Percentiles rank a stretch among this genome's conserved stretches.
phyloP scores from a whole-genome alignment of 1,140 invertebrate species.

The Drosophila azteca region DNA sequence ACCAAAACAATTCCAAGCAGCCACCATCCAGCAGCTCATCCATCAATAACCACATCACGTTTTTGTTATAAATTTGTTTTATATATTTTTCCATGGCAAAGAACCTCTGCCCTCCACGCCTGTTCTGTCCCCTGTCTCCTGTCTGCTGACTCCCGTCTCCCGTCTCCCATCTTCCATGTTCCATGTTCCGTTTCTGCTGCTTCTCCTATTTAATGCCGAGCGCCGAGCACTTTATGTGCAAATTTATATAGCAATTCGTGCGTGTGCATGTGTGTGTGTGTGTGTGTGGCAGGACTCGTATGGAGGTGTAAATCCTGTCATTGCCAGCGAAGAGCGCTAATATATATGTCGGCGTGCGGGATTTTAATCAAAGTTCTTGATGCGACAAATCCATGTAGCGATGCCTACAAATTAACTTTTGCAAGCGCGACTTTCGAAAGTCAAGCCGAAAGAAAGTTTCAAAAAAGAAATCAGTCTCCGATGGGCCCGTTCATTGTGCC shows the following conservation, averaged over 20 bases:
- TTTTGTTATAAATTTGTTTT: conserved; percentile 80
- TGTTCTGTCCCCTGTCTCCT: neutral
- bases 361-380: conserved; percentile 53
- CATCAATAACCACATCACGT: conserved; percentile 79
- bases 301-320: conserved; percentile 47
- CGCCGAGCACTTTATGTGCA: conserved; percentile 55
- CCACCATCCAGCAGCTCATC: conserved; percentile 43
- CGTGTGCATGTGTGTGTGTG: conserved; percentile 18
- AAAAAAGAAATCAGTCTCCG: conserved; percentile 54
- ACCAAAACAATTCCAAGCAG: conserved; percentile 46
- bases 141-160: neutral
- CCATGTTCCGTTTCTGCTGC: conserved; percentile 10
- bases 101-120: conserved; percentile 1
- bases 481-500: conserved; percentile 39
- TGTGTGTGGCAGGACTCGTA: neutral
- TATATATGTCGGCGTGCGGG: conserved; percentile 15
- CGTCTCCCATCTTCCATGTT: too few species aligned
- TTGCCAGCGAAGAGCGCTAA: conserved; percentile 12
- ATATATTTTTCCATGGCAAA: conserved; percentile 63
- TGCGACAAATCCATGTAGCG: conserved; percentile 47
- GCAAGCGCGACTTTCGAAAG: conserved; percentile 34
- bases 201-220: conserved; percentile 27
- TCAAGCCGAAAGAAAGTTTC: conserved; percentile 59
- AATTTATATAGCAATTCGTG: conserved; percentile 54
- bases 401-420: conserved; percentile 57